Conservation (phyloP, 2,797 vertebrate genomes). For the Notamacropus eugenii region DNA sequence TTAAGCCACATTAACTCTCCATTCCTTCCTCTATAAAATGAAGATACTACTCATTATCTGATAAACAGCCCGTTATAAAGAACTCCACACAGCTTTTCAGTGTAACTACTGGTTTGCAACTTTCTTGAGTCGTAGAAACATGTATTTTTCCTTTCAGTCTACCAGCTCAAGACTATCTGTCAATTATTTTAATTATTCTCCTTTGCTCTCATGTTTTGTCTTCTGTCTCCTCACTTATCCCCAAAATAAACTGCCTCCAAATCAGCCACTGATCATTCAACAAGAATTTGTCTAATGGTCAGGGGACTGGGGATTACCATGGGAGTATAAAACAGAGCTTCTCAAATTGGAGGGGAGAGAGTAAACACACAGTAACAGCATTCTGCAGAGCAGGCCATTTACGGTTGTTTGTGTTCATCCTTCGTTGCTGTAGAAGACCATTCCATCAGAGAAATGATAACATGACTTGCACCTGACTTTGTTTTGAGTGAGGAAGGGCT, state of each 20-base stretch:
- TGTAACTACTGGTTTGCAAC: neutral
- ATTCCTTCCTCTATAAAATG: conserved; percentile 24
- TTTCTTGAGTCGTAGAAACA: conserved; percentile 22
- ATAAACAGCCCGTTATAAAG: neutral
- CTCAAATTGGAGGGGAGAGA: no score
- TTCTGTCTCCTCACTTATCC: neutral
- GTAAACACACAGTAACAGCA: no score
- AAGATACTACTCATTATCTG: conserved; percentile 15
- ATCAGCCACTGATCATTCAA: neutral
- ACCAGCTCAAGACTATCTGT: neutral
- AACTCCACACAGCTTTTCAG: neutral
- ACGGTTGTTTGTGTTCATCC: no score
- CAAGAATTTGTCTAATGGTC: no score
- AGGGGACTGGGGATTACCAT: no score
- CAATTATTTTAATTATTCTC: neutral
- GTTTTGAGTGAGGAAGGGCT: no score
- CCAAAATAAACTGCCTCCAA: conserved; percentile 29
- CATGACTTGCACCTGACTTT: no score
- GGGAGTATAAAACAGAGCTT: no score
- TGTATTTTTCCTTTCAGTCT: conserved; percentile 7
- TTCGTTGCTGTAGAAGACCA: no score
- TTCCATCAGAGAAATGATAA: no score
- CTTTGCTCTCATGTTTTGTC: neutral
- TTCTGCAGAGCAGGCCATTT: no score
- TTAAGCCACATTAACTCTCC: neutral